phyloP scores from a whole-genome alignment of 2,888 invertebrate species.

The Galeopsomyia nigrocyanea region DNA sequence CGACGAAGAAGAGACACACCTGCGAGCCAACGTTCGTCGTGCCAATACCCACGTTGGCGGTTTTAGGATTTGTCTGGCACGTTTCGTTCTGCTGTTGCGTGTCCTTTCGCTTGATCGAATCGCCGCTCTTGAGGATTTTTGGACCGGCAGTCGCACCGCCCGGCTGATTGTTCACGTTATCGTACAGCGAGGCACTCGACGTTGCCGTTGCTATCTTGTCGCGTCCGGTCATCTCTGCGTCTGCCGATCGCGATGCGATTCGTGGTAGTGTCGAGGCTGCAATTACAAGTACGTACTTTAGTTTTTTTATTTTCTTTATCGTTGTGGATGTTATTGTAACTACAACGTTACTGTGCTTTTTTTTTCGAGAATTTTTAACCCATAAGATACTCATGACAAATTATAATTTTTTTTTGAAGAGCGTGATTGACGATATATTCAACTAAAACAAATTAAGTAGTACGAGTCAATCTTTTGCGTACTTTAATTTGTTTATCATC shows the following conservation, averaged over 20 bases:
- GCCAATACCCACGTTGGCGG: conserved; percentile 64
- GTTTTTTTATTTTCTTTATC: conserved; percentile 9
- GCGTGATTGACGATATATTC: too few species aligned
- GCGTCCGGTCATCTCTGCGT: conserved; percentile 73
- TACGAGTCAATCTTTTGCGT: too few species aligned
- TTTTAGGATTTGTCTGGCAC: conserved; percentile 67
- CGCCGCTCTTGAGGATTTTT: conserved; percentile 51
- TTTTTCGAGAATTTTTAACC: not conserved
- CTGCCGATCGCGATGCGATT: conserved; percentile 79
- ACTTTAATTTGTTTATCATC: not conserved
- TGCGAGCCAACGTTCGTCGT: conserved; percentile 72
- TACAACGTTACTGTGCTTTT: not conserved
- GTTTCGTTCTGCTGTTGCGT: conserved; percentile 69
- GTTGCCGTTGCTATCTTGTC: conserved; percentile 87
- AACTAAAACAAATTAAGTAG: too few species aligned
- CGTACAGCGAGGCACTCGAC: conserved; percentile 90
- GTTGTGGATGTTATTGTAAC: not conserved
- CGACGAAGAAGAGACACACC: conserved; percentile 56
- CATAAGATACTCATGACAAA: too few species aligned
- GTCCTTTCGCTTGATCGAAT: conserved; percentile 67
- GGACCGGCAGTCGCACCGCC: conserved; percentile 26
- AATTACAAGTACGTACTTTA: not conserved
- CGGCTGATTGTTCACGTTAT: conserved; percentile 76
- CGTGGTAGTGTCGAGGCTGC: conserved; percentile 84
- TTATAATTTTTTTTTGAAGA: too few species aligned